Evolutionary conservation across 2,797 vertebrate genomes (phyloP).

Genomic region (Hypotaenidia philippensis): DNA sequence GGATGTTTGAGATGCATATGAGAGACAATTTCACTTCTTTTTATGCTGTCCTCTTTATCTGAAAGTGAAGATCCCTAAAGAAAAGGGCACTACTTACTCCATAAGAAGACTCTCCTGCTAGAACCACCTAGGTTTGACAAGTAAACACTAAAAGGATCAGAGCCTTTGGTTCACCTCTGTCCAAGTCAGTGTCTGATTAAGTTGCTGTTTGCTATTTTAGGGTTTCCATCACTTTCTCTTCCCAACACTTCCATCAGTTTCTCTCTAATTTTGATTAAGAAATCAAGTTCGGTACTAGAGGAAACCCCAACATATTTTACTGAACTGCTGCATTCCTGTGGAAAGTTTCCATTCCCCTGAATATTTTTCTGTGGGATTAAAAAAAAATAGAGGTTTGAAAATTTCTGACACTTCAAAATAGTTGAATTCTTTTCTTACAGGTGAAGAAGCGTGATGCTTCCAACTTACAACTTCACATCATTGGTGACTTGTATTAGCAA

Average conservation of each 20-base stretch:
- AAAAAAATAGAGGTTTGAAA: neutral
- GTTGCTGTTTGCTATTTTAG: neutral
- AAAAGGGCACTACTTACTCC: neutral
- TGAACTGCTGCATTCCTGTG: neutral
- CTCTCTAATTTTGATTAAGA: neutral
- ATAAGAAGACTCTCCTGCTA: neutral
- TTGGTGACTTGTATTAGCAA: neutral
- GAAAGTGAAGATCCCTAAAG: neutral
- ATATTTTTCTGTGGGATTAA: neutral
- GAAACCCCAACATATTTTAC: neutral
- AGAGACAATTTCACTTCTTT: neutral
- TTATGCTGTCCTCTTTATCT: neutral
- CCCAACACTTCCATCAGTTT: neutral
- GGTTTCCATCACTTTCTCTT: neutral
- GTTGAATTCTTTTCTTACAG: neutral
- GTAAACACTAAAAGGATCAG: neutral
- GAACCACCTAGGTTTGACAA: neutral
- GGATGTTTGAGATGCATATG: neutral
- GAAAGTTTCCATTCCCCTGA: neutral
- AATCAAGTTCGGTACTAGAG: neutral
- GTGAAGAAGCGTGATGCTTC: neutral
- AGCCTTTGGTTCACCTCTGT: fast-evolving
- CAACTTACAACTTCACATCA: neutral
- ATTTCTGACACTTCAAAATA: neutral
- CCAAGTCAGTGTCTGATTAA: neutral